These are phyloP conservation scores for Amphipoea oculea DNA, from an alignment of 2,888 invertebrate species.

Conservation along the genomic window DNA sequence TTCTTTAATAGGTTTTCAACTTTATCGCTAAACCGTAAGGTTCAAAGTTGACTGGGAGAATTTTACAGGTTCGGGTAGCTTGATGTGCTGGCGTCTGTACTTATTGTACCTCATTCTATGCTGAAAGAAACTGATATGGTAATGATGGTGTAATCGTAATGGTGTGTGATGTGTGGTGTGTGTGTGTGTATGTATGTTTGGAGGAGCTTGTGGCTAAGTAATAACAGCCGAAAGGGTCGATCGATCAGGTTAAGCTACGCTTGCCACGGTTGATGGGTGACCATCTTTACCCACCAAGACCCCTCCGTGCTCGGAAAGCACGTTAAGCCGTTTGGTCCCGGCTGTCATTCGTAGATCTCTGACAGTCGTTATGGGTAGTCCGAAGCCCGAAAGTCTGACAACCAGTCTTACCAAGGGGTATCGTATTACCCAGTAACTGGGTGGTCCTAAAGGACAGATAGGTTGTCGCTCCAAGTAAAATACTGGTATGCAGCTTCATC, in stretches of 20 bases:
- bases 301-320: background rate
- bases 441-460: background rate
- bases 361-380: background rate
- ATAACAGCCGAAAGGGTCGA: background rate
- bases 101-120: background rate
- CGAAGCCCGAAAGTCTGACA: background rate
- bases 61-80: too few relatives aligned
- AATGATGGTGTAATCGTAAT: background rate
- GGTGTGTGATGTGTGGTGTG: too few relatives aligned
- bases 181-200: background rate
- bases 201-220: background rate
- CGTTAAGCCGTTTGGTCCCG: background rate
- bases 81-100: too few relatives aligned
- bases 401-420: background rate
- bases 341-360: background rate
- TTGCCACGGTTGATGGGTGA: background rate
- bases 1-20: too few relatives aligned
- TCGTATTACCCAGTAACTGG: background rate
- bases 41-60: too few relatives aligned
- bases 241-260: background rate
- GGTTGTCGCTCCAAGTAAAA: background rate
- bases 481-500: background rate
- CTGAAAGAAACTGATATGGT: conserved; percentile 17
- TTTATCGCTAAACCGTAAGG: too few relatives aligned
- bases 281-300: background rate